Evolutionary conservation across 2,113 vertebrate species (phyloP), one percentile per base, ranked within the genome.

Genomic region (Scytalopus superciliaris): DNA sequence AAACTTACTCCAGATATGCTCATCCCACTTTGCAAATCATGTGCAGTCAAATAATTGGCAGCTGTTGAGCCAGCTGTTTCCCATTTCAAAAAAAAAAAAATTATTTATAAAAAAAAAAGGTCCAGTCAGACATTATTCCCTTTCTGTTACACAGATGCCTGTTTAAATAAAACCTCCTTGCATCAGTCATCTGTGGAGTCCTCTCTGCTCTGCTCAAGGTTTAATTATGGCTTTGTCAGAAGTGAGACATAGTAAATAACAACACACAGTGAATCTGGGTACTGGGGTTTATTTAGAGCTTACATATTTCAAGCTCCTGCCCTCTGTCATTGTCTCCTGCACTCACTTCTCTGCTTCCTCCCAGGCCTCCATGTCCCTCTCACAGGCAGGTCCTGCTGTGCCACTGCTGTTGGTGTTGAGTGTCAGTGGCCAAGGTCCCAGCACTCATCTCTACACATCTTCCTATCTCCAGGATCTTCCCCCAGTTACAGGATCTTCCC

Each of bases 81-180:
- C 50, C 84, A 84, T 96, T 91, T 75, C 2, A 84, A 86, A 93
- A 86, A 9, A 39, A 47, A 30, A 59, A 70, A 72, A 40, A 14
- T 85, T 93, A 79, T 90, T 94, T 93, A 39, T 89, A 47, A 95
- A 91, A 91, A 45, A 45, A 96, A 96, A 87, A 53, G 88, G 84
- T 94, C 77, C 74, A 15, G 45, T 89, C 56, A 96, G 84, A 64
- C 27, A 56, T 94, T 93, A 39, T 90, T 35, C 35, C 19, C 57
- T 95, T 86, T 89, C 89, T 95, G 62, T 92, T 77, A 57, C 49
- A 70, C 82, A 93, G 56, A 91, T 81, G 83, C 62, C n/a, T 90
- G 19, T 84, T 94, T 84, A 88, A 91, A 76, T 69, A 84, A 88
- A 95, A 91, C 64, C 35, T 88, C 57, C n/a, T 77, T 82, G 27